Base-by-base conservation (phyloP, 2,797 vertebrate species). In the Jordanella pulchra region DNA sequence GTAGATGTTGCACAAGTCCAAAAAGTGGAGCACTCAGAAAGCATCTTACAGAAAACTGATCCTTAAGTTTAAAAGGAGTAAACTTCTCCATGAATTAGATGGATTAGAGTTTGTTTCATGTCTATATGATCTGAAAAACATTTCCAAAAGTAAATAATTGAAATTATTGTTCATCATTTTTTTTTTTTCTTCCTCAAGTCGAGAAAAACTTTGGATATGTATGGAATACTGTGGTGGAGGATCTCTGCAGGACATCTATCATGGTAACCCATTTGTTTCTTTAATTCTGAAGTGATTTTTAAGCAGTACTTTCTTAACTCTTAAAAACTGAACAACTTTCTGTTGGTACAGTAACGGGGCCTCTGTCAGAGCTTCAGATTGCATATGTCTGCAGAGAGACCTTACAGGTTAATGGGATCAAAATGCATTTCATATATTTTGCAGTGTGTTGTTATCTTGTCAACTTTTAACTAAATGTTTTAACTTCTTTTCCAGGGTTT, bases 171-270 rank as follows among this genome's bases (percentile, higher is more conserved):
- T 63, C 15, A 25, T 64, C 39, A 14, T 15, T 39, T 10, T 39
- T 53, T 13, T 12, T 75, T 67, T 73, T 28, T 47, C 35, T 23
- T 23, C n/a, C 17, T 39, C 30, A 56, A 99, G 98, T 93, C 96
- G 97, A 45, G 98, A 99, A 87, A 99, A 99, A 87, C 93, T 99
- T 60, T 99, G 98, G 98, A 99, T 99, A 83, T 99, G 98, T 89
- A 99, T 99, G 98, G 98, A 99, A 73, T 99, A 97, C 90, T 99
- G 98, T 27, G 97, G 97, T 53, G 98, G 98, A 18, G 98, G 98
- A 90, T 99, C 98, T 51, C 95, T 99, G 78, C 98, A 99, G 78
- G 98, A 99, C 89, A 99, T 99, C 71, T 99, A 99, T 89, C 97
- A 99, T 4, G 97, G 98, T 99, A 95, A 85, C 81, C 27, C 70